These are phyloP conservation scores for Taenioides sp. DNA, from an alignment of 2,797 vertebrate genomes.

Conservation along the genomic window DNA sequence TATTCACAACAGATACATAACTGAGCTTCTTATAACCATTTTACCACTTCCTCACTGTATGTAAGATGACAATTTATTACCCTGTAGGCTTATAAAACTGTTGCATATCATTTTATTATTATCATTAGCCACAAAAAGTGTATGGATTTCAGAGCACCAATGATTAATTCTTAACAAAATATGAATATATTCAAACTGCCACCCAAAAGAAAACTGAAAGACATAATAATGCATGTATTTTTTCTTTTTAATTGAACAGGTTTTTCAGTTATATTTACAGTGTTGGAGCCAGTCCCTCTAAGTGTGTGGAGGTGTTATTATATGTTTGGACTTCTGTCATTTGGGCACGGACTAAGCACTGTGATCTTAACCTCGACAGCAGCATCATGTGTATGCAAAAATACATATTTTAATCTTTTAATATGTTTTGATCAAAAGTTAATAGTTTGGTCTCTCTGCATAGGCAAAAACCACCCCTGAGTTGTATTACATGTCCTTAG, in stretches of 20 bases:
- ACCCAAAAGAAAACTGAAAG: not conserved
- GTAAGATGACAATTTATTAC: no score
- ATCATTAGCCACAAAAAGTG: no score
- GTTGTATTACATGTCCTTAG: slow-evolving; percentile 75
- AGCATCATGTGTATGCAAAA: slow-evolving; percentile 76
- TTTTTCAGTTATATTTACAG: slow-evolving; percentile 75
- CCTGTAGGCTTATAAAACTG: no score
- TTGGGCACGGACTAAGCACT: slow-evolving; percentile 75
- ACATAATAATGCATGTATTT: not conserved
- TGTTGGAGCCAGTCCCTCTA: slow-evolving; percentile 71
- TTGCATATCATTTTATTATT: no score
- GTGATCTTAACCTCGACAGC: slow-evolving; percentile 75
- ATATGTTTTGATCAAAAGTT: not conserved
- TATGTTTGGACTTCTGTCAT: slow-evolving; percentile 78
- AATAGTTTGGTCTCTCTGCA: not conserved
- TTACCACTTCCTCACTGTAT: no score
- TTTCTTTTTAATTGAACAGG: slow-evolving; percentile 58
- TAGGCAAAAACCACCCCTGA: slow-evolving; percentile 78
- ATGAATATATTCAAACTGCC: no score
- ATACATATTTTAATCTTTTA: not conserved
- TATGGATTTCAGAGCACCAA: no score
- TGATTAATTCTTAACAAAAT: no score
- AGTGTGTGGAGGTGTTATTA: slow-evolving; percentile 68
- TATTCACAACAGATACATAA: no score
- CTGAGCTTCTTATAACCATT: no score